Conservation (phyloP, 2,888 invertebrate genomes). For the Ormyrus nitidulus region DNA sequence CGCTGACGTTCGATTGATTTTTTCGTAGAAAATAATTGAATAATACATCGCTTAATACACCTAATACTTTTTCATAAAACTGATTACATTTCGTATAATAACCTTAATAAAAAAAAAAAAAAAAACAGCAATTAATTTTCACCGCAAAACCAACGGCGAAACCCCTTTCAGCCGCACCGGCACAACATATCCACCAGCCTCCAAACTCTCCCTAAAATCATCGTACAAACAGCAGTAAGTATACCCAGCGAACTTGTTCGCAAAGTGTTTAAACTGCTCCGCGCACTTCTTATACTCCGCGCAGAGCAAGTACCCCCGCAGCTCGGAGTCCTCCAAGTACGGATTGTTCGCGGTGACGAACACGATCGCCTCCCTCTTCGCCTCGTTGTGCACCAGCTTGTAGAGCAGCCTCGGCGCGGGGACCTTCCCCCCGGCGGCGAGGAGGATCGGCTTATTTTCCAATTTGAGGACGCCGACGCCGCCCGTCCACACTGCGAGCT, state of each 20-base stretch:
- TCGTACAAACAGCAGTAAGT: conserved; percentile 49
- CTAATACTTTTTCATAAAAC: too few relatives aligned
- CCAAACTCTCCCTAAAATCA: conserved; percentile 18
- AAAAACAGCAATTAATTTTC: too few relatives aligned
- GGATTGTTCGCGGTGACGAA: conserved; percentile 52
- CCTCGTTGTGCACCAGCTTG: conserved; percentile 25
- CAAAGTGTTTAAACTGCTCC: background rate
- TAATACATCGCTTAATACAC: too few relatives aligned
- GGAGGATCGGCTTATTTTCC: conserved; percentile 49
- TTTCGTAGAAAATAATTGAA: too few relatives aligned
- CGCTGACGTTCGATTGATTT: too few relatives aligned
- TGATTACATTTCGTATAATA: too few relatives aligned
- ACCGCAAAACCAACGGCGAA: background rate
- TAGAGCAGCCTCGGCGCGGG: conserved; percentile 46
- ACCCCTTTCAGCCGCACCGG: conserved; percentile 8
- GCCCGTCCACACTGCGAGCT: conserved; percentile 73
- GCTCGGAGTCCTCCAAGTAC: background rate
- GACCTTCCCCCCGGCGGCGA: conserved; percentile 10
- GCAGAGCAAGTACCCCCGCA: conserved; percentile 13
- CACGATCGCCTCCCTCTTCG: conserved; percentile 16
- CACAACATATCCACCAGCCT: background rate
- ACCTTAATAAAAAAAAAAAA: too few relatives aligned
- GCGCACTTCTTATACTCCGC: background rate
- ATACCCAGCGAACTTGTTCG: conserved; percentile 13
- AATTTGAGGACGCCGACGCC: conserved; percentile 65